phyloP scores from a whole-genome alignment of 2,888 invertebrate species.

The Branchellion lobata region DNA sequence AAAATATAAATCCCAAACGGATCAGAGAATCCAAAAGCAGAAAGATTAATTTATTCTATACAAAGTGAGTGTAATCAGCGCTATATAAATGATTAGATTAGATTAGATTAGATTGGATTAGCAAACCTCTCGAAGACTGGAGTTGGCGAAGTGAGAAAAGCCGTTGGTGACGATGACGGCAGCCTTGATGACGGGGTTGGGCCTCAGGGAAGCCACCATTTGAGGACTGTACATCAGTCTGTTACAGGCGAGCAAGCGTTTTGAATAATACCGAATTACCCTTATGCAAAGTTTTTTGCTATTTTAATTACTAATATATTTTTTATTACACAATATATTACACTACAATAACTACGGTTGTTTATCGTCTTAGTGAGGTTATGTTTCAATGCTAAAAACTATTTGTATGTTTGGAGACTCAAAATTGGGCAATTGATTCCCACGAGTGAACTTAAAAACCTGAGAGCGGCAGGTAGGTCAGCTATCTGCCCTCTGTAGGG shows the following conservation, averaged over 20 bases:
- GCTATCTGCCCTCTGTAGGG: constrained; percentile 57
- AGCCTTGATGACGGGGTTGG: neutral
- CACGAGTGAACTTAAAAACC: constrained; percentile 49
- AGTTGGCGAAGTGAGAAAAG: neutral
- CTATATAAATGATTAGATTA: too few species aligned
- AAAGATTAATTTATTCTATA: too few species aligned
- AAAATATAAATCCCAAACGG: too few species aligned
- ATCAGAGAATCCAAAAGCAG: too few species aligned
- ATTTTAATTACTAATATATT: neutral
- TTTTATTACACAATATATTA: too few species aligned
- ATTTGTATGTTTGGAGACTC: neutral
- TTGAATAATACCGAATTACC: neutral
- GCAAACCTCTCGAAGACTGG: neutral
- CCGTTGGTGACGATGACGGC: constrained; percentile 43
- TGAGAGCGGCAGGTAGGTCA: constrained; percentile 56
- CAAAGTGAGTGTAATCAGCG: too few species aligned
- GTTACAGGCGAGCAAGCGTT: neutral
- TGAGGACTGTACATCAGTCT: constrained; percentile 21
- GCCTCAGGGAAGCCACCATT: neutral
- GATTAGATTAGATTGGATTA: too few species aligned
- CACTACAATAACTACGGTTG: too few species aligned
- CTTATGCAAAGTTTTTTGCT: too few species aligned
- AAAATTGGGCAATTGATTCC: neutral
- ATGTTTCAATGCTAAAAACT: neutral
- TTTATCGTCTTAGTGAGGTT: neutral